Evolutionary conservation across 1,140 invertebrate genomes (phyloP).

Genomic region (Cydia strobilella): DNA sequence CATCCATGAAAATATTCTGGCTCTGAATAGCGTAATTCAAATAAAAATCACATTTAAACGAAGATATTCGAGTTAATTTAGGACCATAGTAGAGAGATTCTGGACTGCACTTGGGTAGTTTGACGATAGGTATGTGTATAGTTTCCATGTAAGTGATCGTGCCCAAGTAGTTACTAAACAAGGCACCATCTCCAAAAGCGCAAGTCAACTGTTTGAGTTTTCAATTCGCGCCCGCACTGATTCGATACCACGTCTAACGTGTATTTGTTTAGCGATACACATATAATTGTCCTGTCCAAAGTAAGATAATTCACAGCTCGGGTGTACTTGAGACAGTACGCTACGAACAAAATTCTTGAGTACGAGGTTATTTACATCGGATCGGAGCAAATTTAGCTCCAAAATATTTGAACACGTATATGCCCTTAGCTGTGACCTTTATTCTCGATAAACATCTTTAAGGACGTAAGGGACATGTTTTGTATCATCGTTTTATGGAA

Average conservation of each 20-base stretch:
- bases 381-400: neutral
- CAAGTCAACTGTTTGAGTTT: conserved; percentile 63
- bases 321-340: conserved; percentile 14
- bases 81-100: too few species aligned
- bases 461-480: neutral
- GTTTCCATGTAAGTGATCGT: neutral
- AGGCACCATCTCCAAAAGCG: conserved; percentile 53
- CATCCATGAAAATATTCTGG: too few species aligned
- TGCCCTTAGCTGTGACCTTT: neutral
- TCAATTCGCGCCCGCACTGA: conserved; percentile 62
- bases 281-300: conserved; percentile 59
- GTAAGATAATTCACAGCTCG: conserved; percentile 30
- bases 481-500: neutral
- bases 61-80: too few species aligned
- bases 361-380: neutral
- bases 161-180: conserved; percentile 40
- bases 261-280: conserved; percentile 68
- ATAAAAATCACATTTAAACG: too few species aligned
- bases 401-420: neutral
- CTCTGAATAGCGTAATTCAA: too few species aligned
- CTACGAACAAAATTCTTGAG: neutral
- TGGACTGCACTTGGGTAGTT: too few species aligned
- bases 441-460: neutral
- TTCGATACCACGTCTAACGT: conserved; percentile 62
- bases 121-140: too few species aligned